Conservation (phyloP, 1,140 invertebrate species). For the Phenacoccus solenopsis region DNA sequence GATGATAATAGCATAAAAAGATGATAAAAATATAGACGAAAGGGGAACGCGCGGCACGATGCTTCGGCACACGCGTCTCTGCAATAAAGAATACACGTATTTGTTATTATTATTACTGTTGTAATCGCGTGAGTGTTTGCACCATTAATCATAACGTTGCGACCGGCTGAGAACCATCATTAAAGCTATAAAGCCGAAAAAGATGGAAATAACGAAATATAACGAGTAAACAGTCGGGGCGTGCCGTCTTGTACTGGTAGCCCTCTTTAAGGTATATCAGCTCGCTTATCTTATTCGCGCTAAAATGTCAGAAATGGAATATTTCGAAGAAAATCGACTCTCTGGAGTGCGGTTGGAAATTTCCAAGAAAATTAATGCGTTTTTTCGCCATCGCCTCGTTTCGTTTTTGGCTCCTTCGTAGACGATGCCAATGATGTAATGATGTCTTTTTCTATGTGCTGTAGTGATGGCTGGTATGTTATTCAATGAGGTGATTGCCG, state of each 20-base stretch:
- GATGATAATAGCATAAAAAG: neutral
- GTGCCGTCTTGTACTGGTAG: neutral
- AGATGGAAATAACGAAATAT: constrained; percentile 5
- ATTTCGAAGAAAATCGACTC: neutral
- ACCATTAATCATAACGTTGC: constrained; percentile 7
- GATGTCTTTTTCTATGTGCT: too few species aligned
- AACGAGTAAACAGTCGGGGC: constrained; percentile 10
- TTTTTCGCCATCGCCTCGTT: neutral
- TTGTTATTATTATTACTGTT: constrained; percentile 9
- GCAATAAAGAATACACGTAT: constrained; percentile 11
- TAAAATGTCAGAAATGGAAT: neutral
- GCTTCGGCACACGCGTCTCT: neutral
- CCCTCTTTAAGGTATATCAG: constrained; percentile 1
- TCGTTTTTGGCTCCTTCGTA: too few species aligned
- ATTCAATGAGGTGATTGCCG: too few species aligned
- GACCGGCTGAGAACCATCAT: constrained; percentile 11
- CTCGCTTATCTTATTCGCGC: neutral
- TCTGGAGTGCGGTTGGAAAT: neutral
- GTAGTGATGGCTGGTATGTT: too few species aligned
- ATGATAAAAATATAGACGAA: neutral
- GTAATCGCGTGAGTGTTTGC: constrained; percentile 14
- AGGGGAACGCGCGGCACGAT: neutral
- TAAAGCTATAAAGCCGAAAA: constrained; percentile 12
- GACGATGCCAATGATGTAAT: too few species aligned
- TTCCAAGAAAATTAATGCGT: neutral